Evolutionary conservation across 2,113 vertebrate genomes (phyloP).

Genomic region (Dermatemys mawii): DNA sequence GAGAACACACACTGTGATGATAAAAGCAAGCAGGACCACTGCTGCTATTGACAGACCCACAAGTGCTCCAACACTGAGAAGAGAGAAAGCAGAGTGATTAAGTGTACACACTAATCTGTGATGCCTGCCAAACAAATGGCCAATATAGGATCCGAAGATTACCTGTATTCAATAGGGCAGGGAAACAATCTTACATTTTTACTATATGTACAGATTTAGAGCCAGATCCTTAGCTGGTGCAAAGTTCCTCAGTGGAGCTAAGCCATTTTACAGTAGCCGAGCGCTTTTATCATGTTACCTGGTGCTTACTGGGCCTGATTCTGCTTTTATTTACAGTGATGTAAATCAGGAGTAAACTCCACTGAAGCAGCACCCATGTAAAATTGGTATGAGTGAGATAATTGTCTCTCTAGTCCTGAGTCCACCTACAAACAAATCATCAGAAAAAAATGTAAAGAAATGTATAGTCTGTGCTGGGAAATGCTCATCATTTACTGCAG

Average conservation of each 20-base stretch:
- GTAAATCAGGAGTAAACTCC: background rate
- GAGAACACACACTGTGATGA: conserved; percentile 91
- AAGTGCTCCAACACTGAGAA: conserved; percentile 87
- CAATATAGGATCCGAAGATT: background rate
- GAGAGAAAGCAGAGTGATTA: conserved; percentile 59
- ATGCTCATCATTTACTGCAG: background rate
- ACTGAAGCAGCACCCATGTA: background rate
- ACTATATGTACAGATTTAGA: background rate
- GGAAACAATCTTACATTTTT: background rate
- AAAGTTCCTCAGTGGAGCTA: background rate
- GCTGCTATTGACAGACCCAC: conserved; percentile 92
- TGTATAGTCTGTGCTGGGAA: too few relatives aligned
- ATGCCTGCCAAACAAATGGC: background rate
- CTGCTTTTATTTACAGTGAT: background rate
- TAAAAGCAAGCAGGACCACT: conserved; percentile 89
- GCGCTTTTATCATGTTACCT: background rate
- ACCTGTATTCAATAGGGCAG: background rate
- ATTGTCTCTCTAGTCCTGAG: background rate
- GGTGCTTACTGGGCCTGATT: background rate
- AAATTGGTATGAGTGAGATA: background rate
- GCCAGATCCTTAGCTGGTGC: background rate
- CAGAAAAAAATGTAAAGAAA: background rate
- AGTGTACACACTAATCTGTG: background rate
- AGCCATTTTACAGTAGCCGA: background rate
- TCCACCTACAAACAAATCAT: background rate